Conservation (phyloP, 53 echinoderm and acorn worm species). For the Holothuria scabra region DNA sequence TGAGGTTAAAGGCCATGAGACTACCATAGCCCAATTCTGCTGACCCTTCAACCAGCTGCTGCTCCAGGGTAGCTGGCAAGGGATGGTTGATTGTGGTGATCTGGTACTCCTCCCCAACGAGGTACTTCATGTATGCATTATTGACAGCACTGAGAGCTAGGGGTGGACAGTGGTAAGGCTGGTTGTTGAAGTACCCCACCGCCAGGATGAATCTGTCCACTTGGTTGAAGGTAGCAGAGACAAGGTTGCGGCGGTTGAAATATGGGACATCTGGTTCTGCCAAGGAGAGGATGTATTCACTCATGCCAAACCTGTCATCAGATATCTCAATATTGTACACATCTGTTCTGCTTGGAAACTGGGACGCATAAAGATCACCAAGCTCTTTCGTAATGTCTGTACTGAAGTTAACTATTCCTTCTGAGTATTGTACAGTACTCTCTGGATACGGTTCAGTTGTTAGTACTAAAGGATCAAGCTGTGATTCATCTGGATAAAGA, state of each 20-base stretch:
- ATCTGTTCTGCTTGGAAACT: constrained; percentile 24
- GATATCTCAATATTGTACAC: background rate
- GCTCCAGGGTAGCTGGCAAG: constrained; percentile 64
- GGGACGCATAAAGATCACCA: constrained; percentile 24
- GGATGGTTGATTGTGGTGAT: constrained; percentile 77
- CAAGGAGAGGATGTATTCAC: constrained; percentile 51
- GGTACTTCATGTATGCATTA: constrained; percentile 74
- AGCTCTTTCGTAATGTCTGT: constrained; percentile 9
- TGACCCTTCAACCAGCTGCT: constrained; percentile 53
- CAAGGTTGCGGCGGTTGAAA: constrained; percentile 65
- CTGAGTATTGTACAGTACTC: constrained; percentile 27
- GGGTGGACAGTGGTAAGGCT: constrained; percentile 73
- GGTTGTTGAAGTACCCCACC: constrained; percentile 81
- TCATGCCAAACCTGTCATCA: constrained; percentile 25
- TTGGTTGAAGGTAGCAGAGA: constrained; percentile 62
- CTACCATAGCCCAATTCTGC: constrained; percentile 60
- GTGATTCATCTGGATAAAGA: constrained; percentile 32
- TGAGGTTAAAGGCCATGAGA: constrained; percentile 71
- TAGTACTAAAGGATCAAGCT: constrained; percentile 20
- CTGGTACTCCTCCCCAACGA: constrained; percentile 55
- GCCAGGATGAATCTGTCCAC: constrained; percentile 45
- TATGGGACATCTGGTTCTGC: constrained; percentile 36
- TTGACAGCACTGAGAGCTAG: constrained; percentile 66
- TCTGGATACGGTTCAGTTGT: constrained; percentile 25
- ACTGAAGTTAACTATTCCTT: constrained; percentile 12